Base-by-base conservation (phyloP, 1,140 invertebrate genomes). In the Gryllus bimaculatus region DNA sequence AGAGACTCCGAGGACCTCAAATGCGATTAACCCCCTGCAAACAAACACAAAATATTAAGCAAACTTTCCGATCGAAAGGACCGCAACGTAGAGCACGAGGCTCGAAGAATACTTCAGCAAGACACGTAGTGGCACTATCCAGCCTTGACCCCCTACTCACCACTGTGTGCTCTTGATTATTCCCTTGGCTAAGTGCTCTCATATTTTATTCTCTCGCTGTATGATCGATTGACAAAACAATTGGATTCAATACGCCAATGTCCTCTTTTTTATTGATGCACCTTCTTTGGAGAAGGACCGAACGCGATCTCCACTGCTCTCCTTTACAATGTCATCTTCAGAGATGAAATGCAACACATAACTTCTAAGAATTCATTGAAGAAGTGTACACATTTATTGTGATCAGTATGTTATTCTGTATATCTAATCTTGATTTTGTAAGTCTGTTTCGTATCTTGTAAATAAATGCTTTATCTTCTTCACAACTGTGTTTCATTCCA, bases 401-500 rank as follows among this genome's bases (percentile, higher is more conserved):
- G 54, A 66, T 13, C 18, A 13, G 54, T 66, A 66, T 66, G 18
- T 66, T 66, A 10, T 66, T 66, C 54, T 66, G 54, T 18, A 66
- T 66, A 66, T 66, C 10, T 18, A 13, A 66, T 66, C 54, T 66
- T 66, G 54, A 66, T 66, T 66, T 66, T 66, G 54, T 66, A 66
- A 66, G 18, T 66, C 54, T 66, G 54, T 66, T 66, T 66, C 54
- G 54, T 66, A 66, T 66, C 54, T 66, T 66, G 54, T 66, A 66
- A 66, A 66, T 66, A 66, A 66, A 66, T 66, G 54, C 54, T 66
- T 66, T 66, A 18, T 66, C 54, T 66, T 66, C 54, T 39, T 39
- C 26, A 39, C 1, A 39, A 5, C 26, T 39, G 26, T 39, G 26
- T 39, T 39, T 39, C 26, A 39, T 39, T 39, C 26, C 5, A 39